A percentile compares a stretch with the other conserved stretches of the same genome.
phyloP scores from a whole-genome alignment of 35 echinoderm and acorn worm species.

The Patiria miniata region DNA sequence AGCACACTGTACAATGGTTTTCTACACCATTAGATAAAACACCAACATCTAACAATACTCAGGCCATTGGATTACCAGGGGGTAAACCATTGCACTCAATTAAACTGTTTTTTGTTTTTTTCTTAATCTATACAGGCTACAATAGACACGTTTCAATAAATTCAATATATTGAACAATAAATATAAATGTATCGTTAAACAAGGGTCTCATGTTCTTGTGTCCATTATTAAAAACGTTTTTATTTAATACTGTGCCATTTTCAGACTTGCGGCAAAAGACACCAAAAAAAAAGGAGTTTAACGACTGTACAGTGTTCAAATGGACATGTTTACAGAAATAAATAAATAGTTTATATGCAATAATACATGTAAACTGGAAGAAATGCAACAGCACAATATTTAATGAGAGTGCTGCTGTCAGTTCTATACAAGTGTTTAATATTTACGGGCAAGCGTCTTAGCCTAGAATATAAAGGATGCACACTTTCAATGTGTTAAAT shows the following conservation, averaged over 20 bases:
- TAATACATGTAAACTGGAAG: constrained; percentile 8
- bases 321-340: constrained; percentile 30
- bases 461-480: too few species aligned
- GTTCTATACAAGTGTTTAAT: too few species aligned
- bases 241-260: constrained; percentile 7
- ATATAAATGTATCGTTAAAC: constrained; percentile 44
- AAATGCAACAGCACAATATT: background rate
- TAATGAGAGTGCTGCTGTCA: too few species aligned
- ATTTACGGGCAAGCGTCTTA: too few species aligned
- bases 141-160: constrained; percentile 19
- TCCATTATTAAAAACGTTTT: background rate
- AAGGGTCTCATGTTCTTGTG: constrained; percentile 7
- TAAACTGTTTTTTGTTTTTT: background rate
- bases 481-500: too few species aligned
- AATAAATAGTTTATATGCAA: constrained; percentile 20
- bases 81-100: constrained; percentile 51
- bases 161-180: constrained; percentile 57
- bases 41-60: constrained; percentile 26
- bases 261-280: constrained; percentile 15
- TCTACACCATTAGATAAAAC: background rate
- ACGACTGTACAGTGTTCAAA: constrained; percentile 11
- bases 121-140: constrained; percentile 21
- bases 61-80: background rate
- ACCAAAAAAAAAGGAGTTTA: background rate
- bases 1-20: constrained; percentile 23